Percentiles rank a stretch among this genome's conserved stretches.
Conservation (phyloP, 1,140 invertebrate genomes). For the Euura saliciscinereae region DNA sequence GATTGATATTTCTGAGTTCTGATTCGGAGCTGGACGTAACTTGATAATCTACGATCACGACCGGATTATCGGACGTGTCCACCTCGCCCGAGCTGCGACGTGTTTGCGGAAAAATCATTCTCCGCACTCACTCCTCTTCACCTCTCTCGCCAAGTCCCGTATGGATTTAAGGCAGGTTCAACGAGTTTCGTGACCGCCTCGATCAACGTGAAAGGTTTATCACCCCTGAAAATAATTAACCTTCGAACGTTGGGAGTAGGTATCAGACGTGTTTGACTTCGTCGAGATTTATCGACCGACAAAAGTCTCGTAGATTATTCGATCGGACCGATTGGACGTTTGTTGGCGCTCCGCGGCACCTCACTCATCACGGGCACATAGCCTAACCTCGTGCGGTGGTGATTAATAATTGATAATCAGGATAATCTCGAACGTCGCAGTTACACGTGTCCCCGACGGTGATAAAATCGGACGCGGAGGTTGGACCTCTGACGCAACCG, state of each 20-base stretch:
- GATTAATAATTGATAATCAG: conserved; percentile 6
- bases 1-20: conserved; percentile 6
- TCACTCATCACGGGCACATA: too few relatives aligned
- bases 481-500: neutral
- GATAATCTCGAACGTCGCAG: conserved; percentile 1
- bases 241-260: neutral
- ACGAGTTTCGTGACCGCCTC: neutral
- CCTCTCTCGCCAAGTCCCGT: too few relatives aligned
- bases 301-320: neutral
- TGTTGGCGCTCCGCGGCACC: too few relatives aligned
- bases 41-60: neutral
- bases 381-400: neutral
- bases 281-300: neutral
- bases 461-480: neutral
- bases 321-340: neutral
- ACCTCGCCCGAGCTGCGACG: neutral
- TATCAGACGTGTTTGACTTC: neutral
- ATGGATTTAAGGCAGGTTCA: neutral
- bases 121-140: too few relatives aligned
- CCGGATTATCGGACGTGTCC: neutral
- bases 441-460: neutral
- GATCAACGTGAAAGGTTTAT: neutral
- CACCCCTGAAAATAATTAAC: neutral
- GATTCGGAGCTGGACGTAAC: neutral
- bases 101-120: too few relatives aligned